Evolutionary conservation across 2,888 invertebrate genomes (phyloP).

Genomic region (Acrocyrtus sp.): DNA sequence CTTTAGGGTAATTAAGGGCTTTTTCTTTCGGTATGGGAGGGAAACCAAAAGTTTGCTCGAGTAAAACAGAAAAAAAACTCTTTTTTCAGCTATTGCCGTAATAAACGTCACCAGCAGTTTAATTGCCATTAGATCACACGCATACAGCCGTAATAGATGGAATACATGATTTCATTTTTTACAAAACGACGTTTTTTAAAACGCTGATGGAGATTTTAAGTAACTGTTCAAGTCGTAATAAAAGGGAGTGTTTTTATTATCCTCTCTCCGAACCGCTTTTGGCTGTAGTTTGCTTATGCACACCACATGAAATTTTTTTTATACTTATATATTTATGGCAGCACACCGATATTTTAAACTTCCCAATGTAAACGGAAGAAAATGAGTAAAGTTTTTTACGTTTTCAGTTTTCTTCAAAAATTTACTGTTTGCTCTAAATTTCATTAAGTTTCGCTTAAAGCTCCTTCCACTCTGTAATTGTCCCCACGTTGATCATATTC

Average conservation of each 20-base stretch:
- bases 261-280: too few relatives aligned
- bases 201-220: too few relatives aligned
- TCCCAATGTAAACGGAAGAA: too few relatives aligned
- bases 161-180: not conserved
- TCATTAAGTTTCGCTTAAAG: slow-evolving; percentile 5
- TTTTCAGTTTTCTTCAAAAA: not conserved
- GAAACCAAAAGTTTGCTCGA: not conserved
- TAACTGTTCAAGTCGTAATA: too few relatives aligned
- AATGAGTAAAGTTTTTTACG: not conserved
- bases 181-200: not conserved
- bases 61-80: too few relatives aligned
- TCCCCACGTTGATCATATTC: slow-evolving; percentile 25
- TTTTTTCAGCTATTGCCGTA: too few relatives aligned
- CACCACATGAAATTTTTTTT: too few relatives aligned
- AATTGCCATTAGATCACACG: slow-evolving; percentile 5
- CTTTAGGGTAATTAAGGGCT: not conserved
- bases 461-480: not conserved
- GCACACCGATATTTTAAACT: too few relatives aligned
- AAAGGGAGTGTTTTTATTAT: too few relatives aligned
- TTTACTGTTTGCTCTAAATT: not conserved
- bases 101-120: slow-evolving; percentile 10
- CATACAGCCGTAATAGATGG: too few relatives aligned
- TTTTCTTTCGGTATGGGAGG: not conserved
- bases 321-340: too few relatives aligned
- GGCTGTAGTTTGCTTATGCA: too few relatives aligned